Conservation (phyloP, 2,797 vertebrate genomes). For the Columba guinea region DNA sequence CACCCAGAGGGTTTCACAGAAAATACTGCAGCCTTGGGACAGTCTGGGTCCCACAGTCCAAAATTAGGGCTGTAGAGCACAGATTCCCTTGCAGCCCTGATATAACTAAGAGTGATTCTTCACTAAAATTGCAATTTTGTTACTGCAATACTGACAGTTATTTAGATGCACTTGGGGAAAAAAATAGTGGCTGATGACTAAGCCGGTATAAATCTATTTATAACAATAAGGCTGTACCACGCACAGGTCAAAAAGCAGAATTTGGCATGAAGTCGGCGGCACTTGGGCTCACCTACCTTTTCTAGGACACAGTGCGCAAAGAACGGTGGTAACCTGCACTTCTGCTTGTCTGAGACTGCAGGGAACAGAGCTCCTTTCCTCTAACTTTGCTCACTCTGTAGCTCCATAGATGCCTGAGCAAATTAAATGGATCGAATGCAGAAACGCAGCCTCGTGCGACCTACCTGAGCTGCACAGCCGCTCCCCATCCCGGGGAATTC, state of each 20-base stretch:
- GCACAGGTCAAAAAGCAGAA: background rate
- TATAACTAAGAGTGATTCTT: background rate
- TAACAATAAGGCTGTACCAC: background rate
- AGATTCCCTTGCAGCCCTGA: background rate
- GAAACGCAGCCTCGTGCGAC: background rate
- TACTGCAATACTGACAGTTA: background rate
- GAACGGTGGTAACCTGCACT: background rate
- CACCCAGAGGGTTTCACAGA: background rate
- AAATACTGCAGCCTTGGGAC: background rate
- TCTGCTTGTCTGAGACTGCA: background rate
- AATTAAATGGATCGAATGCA: background rate
- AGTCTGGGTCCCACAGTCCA: background rate
- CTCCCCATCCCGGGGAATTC: background rate
- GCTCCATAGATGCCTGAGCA: background rate
- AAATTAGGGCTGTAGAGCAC: background rate
- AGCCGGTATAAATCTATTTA: background rate
- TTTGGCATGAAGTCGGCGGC: rapidly evolving
- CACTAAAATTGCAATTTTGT: background rate
- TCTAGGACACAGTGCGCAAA: background rate
- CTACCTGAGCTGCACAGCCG: background rate
- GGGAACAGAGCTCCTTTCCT: background rate
- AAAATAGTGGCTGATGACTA: background rate
- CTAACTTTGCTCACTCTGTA: background rate
- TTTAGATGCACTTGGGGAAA: background rate
- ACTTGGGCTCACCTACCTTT: background rate